Evolutionary conservation across 2,113 vertebrate species (phyloP), one percentile per base, ranked within the genome.

Genomic region (Haliaeetus leucogaster): DNA sequence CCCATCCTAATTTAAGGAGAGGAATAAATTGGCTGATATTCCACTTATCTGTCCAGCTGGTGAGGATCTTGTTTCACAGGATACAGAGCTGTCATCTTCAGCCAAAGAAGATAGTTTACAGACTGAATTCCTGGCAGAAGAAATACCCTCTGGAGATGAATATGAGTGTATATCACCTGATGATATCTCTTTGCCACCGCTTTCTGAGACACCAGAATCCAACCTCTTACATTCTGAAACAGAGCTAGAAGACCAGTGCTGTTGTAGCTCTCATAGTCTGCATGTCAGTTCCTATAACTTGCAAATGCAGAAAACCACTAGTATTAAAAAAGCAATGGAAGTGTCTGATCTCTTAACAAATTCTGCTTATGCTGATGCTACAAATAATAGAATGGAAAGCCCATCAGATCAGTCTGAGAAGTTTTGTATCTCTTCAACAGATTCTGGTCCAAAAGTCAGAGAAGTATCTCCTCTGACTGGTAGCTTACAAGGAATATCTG

Each of bases 151-250:
- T 2, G 99, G 97, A 59, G 99, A 99, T 48, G 99, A 99, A 96
- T 99, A 99, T 20, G 99, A 99, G 71, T 99, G 99, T 95, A 97
- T 97, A 40, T 99, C 99, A 40, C 98, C 99, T 36, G 99, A 99
- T 38, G 99, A 99, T 97, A 98, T 99, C 85, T 99, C 99, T 65
- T 98, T 99, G 90, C 99, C 99, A 52, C 98, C 99, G 0, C 98
- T 99, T 97, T 99, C 99, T 9, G 98, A 98, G 90, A 99, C 99
- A 14, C 99, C 99, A 0, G 98, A 99, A 95, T 99, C 99, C 85
- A 98, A 97, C 76, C 93, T 98, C 27, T 86, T 98, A 32, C 98
- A 97, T 16, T 99, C 98, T 36, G 99, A 98, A 97, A 97, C 98
- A 82, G 99, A 99, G 66, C 76, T 98, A 18, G 99, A 99, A 73